Percentiles rank a stretch among this genome's conserved stretches.
These are phyloP conservation scores for Dendrolimus kikuchii DNA, from an alignment of 1,140 invertebrate species.

Conservation along the genomic window DNA sequence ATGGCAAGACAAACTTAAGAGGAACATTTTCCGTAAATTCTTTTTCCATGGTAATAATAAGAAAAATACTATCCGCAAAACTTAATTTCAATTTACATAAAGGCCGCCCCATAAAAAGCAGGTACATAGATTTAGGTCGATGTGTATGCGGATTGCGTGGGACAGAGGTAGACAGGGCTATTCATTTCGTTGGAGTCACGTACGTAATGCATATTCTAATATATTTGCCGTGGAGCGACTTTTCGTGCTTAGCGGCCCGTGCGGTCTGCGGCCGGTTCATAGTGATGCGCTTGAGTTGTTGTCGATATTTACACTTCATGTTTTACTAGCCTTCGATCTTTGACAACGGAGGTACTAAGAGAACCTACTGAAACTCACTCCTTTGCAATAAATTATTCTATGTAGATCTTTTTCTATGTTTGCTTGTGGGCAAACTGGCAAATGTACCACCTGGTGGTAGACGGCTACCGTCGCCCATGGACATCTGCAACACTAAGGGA, in stretches of 20 bases:
- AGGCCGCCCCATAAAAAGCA: not conserved
- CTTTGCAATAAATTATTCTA: too few species aligned
- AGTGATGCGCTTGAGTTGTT: conserved; percentile 15
- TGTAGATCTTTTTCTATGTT: too few species aligned
- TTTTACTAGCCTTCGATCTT: not conserved
- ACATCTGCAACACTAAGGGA: too few species aligned
- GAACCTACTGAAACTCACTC: too few species aligned
- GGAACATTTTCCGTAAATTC: too few species aligned
- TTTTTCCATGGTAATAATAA: too few species aligned
- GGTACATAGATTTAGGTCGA: not conserved
- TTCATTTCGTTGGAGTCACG: conserved; percentile 61
- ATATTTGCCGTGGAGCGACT: conserved; percentile 66
- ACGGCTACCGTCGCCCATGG: too few species aligned
- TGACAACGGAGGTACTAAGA: too few species aligned
- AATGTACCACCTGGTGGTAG: too few species aligned
- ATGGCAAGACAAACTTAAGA: too few species aligned
- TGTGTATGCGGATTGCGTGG: conserved; percentile 16
- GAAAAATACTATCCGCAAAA: too few species aligned
- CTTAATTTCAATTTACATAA: not conserved
- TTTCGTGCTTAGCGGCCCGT: conserved; percentile 66
- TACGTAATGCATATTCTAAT: conserved; percentile 72
- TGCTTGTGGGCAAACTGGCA: too few species aligned
- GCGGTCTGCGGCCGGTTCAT: conserved; percentile 49
- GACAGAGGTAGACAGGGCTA: conserved; percentile 38
- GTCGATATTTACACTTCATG: conserved; percentile 1